These are phyloP conservation scores for Lindbergichthys nudifrons DNA, from an alignment of 2,797 vertebrate genomes.

Conservation along the genomic window DNA sequence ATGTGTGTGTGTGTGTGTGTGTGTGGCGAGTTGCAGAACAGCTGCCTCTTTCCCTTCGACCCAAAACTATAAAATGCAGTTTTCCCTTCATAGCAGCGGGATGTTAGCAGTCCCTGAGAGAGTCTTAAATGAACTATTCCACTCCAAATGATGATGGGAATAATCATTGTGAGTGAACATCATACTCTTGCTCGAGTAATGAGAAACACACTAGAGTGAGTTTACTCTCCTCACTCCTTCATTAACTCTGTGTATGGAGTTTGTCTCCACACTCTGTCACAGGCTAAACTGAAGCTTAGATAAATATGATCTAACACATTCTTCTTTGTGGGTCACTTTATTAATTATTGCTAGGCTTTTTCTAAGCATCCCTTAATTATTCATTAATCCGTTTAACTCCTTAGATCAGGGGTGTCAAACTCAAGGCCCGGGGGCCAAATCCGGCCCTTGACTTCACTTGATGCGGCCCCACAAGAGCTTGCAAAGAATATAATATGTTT, in stretches of 20 bases:
- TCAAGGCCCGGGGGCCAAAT: too few species aligned
- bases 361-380: background rate
- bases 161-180: slow-evolving; percentile 25
- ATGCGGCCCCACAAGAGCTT: too few species aligned
- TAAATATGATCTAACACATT: background rate
- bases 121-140: slow-evolving; percentile 11
- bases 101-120: slow-evolving; percentile 17
- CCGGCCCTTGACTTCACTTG: too few species aligned
- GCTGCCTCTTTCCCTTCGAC: background rate
- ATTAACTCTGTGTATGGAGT: background rate
- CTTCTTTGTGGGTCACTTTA: background rate
- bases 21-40: slow-evolving; percentile 8
- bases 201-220: slow-evolving; percentile 2
- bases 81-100: slow-evolving; percentile 15
- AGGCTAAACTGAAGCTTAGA: background rate
- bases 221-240: slow-evolving; percentile 6
- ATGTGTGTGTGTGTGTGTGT: slow-evolving; percentile 6
- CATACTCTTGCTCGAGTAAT: slow-evolving; percentile 19
- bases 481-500: too few species aligned
- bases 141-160: slow-evolving; percentile 17
- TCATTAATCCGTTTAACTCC: background rate
- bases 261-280: background rate
- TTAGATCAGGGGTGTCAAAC: too few species aligned
- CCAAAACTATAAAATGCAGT: slow-evolving; percentile 19
- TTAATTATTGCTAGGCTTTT: background rate